Base-by-base conservation (phyloP, 64 coral and sea anemone species). In the Actinia equina region DNA sequence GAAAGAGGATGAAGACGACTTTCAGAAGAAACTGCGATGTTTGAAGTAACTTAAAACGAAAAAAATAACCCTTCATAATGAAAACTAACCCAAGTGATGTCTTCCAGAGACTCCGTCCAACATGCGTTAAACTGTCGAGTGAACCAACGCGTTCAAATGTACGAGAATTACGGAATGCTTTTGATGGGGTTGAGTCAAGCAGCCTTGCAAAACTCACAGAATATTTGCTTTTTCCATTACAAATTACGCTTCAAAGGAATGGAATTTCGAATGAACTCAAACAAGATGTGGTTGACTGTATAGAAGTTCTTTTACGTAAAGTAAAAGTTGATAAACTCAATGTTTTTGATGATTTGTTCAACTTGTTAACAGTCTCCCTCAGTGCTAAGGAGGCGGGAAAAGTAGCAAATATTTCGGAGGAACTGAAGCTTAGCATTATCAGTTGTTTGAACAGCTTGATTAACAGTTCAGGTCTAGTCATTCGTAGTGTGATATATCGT, bases 161-260 rank as follows among this genome's bases (percentile, higher is more conserved):
- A 17, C 86, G 69, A 93, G 88, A 92, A 71, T 77, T 96, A 44
- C 76, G 86, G 46, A 80, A 52, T 18, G 79, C 80, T 71, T 18
- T 90, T 30, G 84, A 56, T 44, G 17, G 30, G 13, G 63, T 90
- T 22, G 51, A 88, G 44, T 12, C 79, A 17, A 52, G 57, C 43
- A 45, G 87, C 37, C 76, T 93, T 10, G 79, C 56, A 27, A 76
- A 97, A 17, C 77, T 97, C 17, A 51, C 86, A 3, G 94, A 97
- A 26, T 97, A 97, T 54, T 84, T 87, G 15, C 76, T 97, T 6
- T 97, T 97, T 49, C 94, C 94, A 59, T 52, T 97, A 22, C 92
- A 97, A 90, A 80, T 97, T 20, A 82, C 92, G 43, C 82, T 93
- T 26, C 91, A 91, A 54, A 80, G 85, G n/a, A 25, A 70, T 12